A percentile compares a stretch with the other conserved stretches of the same genome.
Conservation (phyloP, 2,888 invertebrate species). For the Synanthedon formicaeformis region DNA sequence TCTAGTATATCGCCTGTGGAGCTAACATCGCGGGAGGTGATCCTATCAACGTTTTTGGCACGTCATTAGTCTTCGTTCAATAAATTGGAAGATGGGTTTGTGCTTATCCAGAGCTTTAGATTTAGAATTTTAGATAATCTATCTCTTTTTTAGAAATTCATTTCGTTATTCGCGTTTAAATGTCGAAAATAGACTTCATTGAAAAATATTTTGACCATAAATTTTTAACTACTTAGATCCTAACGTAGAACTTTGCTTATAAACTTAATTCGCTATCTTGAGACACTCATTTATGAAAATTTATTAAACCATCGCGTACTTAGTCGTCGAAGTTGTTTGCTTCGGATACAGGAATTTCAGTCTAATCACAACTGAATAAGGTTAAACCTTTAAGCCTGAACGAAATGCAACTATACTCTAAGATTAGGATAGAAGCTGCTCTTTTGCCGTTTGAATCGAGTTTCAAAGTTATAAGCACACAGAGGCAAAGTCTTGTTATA, state of each 20-base stretch:
- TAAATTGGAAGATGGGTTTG: too few relatives aligned
- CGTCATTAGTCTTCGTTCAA: too few relatives aligned
- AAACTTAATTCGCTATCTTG: conserved; percentile 11
- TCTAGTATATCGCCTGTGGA: too few relatives aligned
- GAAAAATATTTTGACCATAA: too few relatives aligned
- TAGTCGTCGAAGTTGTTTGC: neutral
- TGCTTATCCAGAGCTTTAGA: too few relatives aligned
- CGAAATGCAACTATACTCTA: neutral
- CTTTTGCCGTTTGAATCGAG: conserved; percentile 1
- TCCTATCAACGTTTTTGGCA: too few relatives aligned
- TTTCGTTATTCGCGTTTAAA: too few relatives aligned
- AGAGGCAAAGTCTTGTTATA: neutral
- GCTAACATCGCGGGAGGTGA: too few relatives aligned
- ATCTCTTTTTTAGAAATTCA: too few relatives aligned
- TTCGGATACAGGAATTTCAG: neutral
- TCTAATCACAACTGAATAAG: neutral
- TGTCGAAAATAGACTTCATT: too few relatives aligned
- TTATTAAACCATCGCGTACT: conserved; percentile 4
- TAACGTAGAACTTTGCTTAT: conserved; percentile 7
- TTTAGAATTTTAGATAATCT: too few relatives aligned
- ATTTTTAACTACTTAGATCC: neutral
- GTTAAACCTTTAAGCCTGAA: neutral
- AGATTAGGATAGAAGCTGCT: neutral
- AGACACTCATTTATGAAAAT: conserved; percentile 14
- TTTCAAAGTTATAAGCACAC: neutral